Base-by-base conservation (phyloP, 2,888 invertebrate species). In the Heliconius aoede region DNA sequence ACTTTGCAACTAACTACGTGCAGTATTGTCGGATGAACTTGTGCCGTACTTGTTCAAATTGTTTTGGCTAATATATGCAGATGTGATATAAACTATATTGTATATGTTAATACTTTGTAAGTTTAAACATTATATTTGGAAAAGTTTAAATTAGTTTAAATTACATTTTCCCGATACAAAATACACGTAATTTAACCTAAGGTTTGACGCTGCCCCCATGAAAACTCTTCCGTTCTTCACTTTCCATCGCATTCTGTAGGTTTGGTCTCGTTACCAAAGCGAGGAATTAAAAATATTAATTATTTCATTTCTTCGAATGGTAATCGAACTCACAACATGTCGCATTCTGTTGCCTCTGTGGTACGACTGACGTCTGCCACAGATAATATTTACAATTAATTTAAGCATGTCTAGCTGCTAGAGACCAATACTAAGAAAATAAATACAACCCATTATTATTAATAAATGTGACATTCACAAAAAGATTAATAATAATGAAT, bases 11-110 rank as follows among this genome's bases (percentile, higher is more conserved):
- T 76, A 73, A 73, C 72, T 76, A 69, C 61, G 61, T 61, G 71
- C 71, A 55, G 64, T 76, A 76, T 76, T 76, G 75, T 76, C 71
- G 75, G 61, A 64, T 64, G 72, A 76, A 76, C 71, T 72, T 71
- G n/a, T n/a, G 18, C 55, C 40, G 64, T 69, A 64, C 72, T 76
- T 64, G 75, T 72, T 72, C 21, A 60, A 72, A 61, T 72, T 72
- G 64, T 76, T 76, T 76, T 72, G 71, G n/a, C 36, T 72, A 61
- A 71, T 71, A 62, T 71, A 55, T 64, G 58, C 71, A 64, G 40
- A 64, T 69, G 74, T 69, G 69, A 55, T 64, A 76, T 71, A 64
- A 55, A 58, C 75, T 76, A 72, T 64, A 36, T 64, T 71, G 24
- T 58, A 60, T 30, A 0, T 13, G 9, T 51, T n/a, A 28, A 4